Evolutionary conservation across 1,140 invertebrate species (phyloP).

Genomic region (Ostrea denselamellosa): DNA sequence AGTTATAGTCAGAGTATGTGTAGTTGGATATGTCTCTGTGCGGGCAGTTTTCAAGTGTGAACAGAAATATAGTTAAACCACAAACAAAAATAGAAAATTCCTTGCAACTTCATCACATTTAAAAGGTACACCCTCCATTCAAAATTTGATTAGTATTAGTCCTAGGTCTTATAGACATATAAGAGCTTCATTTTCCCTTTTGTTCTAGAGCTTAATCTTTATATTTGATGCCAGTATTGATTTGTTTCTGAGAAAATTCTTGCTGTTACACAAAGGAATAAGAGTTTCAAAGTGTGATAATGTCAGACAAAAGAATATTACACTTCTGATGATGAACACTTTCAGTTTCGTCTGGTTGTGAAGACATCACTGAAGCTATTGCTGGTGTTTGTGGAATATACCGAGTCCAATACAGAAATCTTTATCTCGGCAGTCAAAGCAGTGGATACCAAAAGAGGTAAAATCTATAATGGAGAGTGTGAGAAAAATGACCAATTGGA

Average conservation of each 20-base stretch:
- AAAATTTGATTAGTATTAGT: conserved; percentile 1
- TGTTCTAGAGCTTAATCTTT: not conserved
- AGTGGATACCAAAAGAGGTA: conserved; percentile 89
- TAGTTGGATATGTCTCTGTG: not conserved
- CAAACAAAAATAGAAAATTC: conserved; percentile 38
- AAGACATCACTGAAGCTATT: conserved; percentile 98
- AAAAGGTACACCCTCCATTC: not conserved
- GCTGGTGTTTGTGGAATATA: conserved; percentile 98
- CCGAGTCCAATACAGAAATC: conserved; percentile 91
- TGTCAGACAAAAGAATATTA: not conserved
- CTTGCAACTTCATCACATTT: not conserved
- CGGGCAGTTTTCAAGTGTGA: not conserved
- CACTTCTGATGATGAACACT: conserved; percentile 37
- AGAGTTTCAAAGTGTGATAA: not conserved
- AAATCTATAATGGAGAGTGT: not conserved
- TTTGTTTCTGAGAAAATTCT: not conserved
- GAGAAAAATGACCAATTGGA: not conserved
- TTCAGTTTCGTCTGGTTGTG: conserved; percentile 94
- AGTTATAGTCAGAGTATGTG: not conserved
- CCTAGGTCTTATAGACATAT: not conserved
- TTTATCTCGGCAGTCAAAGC: conserved; percentile 88
- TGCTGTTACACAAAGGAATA: conserved; percentile 21
- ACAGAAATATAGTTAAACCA: conserved; percentile 11
- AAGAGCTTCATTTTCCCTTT: not conserved
- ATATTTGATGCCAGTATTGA: not conserved